phyloP scores from a whole-genome alignment of 2,113 vertebrate species.

The Malurus melanocephalus region DNA sequence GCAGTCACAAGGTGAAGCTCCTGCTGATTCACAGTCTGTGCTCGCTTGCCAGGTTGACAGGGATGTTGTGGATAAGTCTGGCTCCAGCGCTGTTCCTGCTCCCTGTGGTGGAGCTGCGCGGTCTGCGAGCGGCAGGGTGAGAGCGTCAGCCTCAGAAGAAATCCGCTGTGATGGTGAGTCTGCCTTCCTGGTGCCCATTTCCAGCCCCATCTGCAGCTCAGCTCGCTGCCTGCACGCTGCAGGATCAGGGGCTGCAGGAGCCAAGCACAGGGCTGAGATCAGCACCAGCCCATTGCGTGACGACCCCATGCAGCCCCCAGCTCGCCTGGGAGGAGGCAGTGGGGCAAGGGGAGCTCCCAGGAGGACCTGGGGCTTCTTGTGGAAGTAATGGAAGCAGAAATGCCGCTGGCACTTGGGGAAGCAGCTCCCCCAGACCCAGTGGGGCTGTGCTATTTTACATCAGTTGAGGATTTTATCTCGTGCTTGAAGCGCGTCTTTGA shows the following conservation, averaged over 20 bases:
- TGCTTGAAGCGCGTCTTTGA: background rate
- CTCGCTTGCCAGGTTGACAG: background rate
- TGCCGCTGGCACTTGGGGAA: accelerated
- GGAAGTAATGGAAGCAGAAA: conserved; percentile 1
- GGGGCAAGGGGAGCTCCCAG: background rate
- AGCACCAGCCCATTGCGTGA: background rate
- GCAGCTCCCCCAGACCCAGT: background rate
- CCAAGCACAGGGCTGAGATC: accelerated
- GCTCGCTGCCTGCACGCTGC: background rate
- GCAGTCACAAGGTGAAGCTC: background rate
- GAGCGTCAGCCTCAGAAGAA: background rate
- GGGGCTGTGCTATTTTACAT: background rate
- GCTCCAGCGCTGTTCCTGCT: accelerated
- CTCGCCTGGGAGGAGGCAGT: accelerated
- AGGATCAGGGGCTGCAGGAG: background rate
- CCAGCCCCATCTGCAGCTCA: background rate
- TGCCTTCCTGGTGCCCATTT: background rate
- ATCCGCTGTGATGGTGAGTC: background rate
- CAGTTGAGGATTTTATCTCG: background rate
- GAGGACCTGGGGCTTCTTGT: background rate
- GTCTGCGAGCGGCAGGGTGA: background rate
- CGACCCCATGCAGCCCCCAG: background rate
- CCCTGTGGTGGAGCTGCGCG: too few relatives aligned
- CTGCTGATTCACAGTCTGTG: background rate
- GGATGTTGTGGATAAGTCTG: background rate